These are phyloP conservation scores for Cygnus buccinator DNA, from an alignment of 2,113 vertebrate genomes.

Conservation along the genomic window DNA sequence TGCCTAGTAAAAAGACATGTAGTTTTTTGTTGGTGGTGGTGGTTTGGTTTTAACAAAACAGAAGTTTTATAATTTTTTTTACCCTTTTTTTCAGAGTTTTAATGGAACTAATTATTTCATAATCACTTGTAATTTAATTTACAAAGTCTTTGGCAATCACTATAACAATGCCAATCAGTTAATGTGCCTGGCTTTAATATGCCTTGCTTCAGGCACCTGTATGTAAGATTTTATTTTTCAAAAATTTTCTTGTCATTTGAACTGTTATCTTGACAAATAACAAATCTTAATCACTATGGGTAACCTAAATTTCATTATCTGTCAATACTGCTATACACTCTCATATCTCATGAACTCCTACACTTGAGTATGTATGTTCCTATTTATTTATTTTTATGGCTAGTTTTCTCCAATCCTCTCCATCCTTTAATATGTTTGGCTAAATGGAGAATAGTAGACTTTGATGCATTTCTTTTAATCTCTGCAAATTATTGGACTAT, in stretches of 20 bases:
- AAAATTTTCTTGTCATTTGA: not conserved
- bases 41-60: not conserved
- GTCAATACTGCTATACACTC: not conserved
- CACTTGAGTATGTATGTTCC: not conserved
- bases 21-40: not conserved
- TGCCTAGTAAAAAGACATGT: not conserved
- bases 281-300: not conserved
- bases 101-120: not conserved
- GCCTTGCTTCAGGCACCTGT: not conserved
- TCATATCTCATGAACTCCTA: not conserved
- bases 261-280: not conserved
- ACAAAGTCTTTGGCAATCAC: not conserved
- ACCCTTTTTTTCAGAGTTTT: not conserved
- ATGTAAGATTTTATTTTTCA: not conserved
- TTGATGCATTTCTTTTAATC: slow-evolving; percentile 16
- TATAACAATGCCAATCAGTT: not conserved
- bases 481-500: not conserved
- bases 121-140: not conserved
- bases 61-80: not conserved
- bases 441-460: not conserved
- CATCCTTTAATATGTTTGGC: not conserved
- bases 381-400: not conserved
- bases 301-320: not conserved
- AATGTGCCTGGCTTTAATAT: not conserved
- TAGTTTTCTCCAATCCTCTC: not conserved